Evolutionary conservation across 2,797 vertebrate species (phyloP).

Genomic region (Arnoldichthys spilopterus): DNA sequence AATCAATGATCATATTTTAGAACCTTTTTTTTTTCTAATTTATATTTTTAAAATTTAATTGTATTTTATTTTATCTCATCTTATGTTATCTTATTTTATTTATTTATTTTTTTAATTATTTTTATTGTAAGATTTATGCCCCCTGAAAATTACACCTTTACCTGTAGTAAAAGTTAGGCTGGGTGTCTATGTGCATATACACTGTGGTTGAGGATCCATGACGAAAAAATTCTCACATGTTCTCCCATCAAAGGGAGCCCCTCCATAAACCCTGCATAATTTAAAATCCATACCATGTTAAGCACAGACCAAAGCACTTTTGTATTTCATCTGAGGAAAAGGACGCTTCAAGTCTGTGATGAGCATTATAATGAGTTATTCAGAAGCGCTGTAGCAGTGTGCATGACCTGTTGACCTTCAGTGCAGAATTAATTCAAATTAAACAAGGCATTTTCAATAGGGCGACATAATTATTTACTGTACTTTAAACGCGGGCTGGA

Average conservation of each 20-base stretch:
- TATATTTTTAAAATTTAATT: too few relatives aligned
- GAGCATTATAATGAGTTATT: neutral
- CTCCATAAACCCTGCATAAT: neutral
- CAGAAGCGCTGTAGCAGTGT: neutral
- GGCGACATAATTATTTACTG: constrained; percentile 4
- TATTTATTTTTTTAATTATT: too few relatives aligned
- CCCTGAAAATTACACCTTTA: too few relatives aligned
- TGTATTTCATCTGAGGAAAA: neutral
- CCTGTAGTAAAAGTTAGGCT: too few relatives aligned
- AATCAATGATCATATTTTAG: too few relatives aligned
- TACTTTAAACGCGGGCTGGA: neutral
- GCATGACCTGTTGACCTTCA: constrained; percentile 5
- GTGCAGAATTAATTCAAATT: neutral
- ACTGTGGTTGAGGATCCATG: too few relatives aligned
- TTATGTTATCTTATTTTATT: too few relatives aligned
- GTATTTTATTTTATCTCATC: too few relatives aligned
- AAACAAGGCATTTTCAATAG: constrained; percentile 3
- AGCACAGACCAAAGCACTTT: neutral
- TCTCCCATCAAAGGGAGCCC: too few relatives aligned
- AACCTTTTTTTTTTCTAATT: too few relatives aligned
- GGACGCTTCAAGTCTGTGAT: neutral
- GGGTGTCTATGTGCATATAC: too few relatives aligned
- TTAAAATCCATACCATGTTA: neutral
- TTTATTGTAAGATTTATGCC: too few relatives aligned
- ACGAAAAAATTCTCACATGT: neutral